A percentile compares a stretch with the other conserved stretches of the same genome.
phyloP scores from a whole-genome alignment of 2,888 invertebrate genomes.

The Drosophila conformis region DNA sequence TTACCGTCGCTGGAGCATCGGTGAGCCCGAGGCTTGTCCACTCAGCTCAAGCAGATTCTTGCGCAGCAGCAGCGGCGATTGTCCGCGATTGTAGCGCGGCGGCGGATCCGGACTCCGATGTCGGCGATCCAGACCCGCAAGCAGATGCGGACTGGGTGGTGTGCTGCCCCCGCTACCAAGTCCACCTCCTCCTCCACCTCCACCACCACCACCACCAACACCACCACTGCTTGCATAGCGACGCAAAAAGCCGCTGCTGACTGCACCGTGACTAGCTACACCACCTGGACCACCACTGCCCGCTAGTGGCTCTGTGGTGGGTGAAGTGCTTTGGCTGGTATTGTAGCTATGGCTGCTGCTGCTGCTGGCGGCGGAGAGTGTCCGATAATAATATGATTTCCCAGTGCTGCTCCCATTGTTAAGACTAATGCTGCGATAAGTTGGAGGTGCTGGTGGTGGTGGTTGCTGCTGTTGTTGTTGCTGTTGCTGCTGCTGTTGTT shows the following conservation, averaged over 20 bases:
- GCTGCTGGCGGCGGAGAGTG: conserved; percentile 77
- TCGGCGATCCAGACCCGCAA: conserved; percentile 82
- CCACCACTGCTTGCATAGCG: conserved; percentile 73
- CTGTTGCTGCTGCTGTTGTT: background rate
- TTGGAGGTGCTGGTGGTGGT: conserved; percentile 34
- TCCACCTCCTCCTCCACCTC: conserved; percentile 16
- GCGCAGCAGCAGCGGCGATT: conserved; percentile 87
- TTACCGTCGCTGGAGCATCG: conserved; percentile 87
- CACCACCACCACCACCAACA: conserved; percentile 19
- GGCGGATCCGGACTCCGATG: conserved; percentile 88
- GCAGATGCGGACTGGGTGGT: conserved; percentile 78
- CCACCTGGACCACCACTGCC: conserved; percentile 13
- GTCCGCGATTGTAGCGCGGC: conserved; percentile 85
- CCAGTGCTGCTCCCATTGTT: conserved; percentile 45
- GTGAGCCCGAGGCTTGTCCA: conserved; percentile 85
- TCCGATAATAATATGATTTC: conserved; percentile 78
- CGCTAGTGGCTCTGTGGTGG: conserved; percentile 72
- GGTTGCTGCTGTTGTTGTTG: conserved; percentile 10
- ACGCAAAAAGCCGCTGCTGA: conserved; percentile 62
- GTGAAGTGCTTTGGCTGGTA: conserved; percentile 78
- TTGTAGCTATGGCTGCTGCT: conserved; percentile 77
- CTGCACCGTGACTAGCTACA: conserved; percentile 21
- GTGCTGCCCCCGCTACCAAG: conserved; percentile 46
- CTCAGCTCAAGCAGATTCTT: conserved; percentile 87
- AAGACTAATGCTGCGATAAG: conserved; percentile 55